Conservation (phyloP, 2,113 vertebrate species). For the Geococcyx californianus region DNA sequence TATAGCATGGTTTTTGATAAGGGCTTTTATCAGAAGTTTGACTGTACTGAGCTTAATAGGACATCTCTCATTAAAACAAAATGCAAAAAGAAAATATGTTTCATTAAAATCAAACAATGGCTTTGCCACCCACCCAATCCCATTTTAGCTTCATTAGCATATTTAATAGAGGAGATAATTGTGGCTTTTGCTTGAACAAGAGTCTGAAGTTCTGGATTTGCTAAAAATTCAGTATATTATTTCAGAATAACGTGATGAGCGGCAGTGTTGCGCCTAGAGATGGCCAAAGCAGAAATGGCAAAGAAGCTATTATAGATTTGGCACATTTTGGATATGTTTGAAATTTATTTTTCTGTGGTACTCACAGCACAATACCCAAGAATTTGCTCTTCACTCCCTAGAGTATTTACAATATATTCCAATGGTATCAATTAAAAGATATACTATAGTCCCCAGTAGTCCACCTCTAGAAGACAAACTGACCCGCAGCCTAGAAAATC, state of each 20-base stretch:
- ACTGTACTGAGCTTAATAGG: constrained; percentile 22
- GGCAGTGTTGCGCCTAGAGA: neutral
- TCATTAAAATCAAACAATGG: constrained; percentile 53
- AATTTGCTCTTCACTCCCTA: neutral
- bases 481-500: neutral
- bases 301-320: neutral
- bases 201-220: neutral
- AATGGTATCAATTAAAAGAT: neutral
- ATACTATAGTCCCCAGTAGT: neutral
- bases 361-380: neutral
- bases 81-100: neutral
- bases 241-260: neutral
- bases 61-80: constrained; percentile 38
- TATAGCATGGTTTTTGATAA: constrained; percentile 55
- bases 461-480: neutral
- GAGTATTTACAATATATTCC: neutral
- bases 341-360: neutral
- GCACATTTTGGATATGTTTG: neutral
- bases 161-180: constrained; percentile 50
- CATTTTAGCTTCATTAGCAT: constrained; percentile 40
- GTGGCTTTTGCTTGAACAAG: neutral
- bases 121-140: neutral
- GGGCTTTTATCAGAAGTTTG: constrained; percentile 60
- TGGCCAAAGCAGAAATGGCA: neutral
- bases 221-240: constrained; percentile 17